phyloP scores from a whole-genome alignment of 2,113 vertebrate genomes.

The Emydura subglobosa region DNA sequence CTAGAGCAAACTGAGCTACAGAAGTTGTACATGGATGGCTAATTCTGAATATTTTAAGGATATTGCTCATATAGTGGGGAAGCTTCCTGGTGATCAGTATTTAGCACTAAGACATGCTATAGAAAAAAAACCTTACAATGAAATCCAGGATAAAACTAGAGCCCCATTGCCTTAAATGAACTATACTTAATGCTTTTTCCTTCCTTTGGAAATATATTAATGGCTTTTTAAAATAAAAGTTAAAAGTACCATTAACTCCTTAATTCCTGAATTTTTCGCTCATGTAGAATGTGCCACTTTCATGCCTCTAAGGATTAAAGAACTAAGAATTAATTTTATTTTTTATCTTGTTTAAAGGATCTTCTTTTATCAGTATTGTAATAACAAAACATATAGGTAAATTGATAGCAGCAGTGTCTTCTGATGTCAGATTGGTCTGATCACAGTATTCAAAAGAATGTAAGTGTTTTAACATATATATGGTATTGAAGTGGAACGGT shows the following conservation, averaged over 20 bases:
- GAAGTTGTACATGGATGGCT: neutral
- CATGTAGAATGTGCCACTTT: rapidly evolving
- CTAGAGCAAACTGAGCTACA: neutral
- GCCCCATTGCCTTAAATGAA: too few relatives aligned
- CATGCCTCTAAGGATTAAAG: neutral
- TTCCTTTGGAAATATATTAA: too few relatives aligned
- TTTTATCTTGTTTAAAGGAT: rapidly evolving
- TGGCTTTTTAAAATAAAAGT: too few relatives aligned
- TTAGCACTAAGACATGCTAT: neutral
- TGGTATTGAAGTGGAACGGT: neutral
- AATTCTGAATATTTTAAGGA: neutral
- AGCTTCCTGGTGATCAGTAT: neutral
- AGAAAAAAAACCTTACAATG: too few relatives aligned
- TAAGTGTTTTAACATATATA: rapidly evolving
- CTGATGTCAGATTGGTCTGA: neutral
- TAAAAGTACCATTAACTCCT: too few relatives aligned
- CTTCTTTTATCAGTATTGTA: rapidly evolving
- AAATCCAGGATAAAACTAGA: too few relatives aligned
- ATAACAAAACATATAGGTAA: rapidly evolving
- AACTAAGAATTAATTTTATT: rapidly evolving
- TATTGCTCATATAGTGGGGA: neutral
- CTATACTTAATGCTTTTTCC: too few relatives aligned
- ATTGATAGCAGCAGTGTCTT: rapidly evolving
- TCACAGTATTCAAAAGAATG: neutral
- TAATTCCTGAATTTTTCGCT: neutral